phyloP scores from a whole-genome alignment of 2,888 invertebrate species.

The Biston stratarius region DNA sequence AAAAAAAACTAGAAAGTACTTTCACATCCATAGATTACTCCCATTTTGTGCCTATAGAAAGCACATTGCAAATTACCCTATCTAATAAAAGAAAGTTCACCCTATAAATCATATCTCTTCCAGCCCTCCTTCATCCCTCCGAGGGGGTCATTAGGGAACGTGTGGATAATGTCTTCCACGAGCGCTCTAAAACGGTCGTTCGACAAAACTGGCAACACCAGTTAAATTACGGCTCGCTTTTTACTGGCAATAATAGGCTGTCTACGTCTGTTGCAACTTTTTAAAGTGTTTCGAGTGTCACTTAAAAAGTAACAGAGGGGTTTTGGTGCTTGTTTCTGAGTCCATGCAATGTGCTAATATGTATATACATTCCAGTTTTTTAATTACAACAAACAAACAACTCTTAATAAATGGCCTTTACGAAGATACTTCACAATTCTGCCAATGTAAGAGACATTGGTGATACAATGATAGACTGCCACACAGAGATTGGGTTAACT shows the following conservation, averaged over 20 bases:
- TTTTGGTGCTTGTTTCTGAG: not conserved
- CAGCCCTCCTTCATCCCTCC: conserved; percentile 45
- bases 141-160: conserved; percentile 71
- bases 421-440: too few species aligned
- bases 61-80: conserved; percentile 18
- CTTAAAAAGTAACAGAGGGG: not conserved
- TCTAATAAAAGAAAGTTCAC: conserved; percentile 21
- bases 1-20: not conserved
- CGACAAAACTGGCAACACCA: conserved; percentile 59
- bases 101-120: conserved; percentile 51
- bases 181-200: conserved; percentile 59
- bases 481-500: too few species aligned
- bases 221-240: conserved; percentile 58
- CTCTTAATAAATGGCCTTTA: too few species aligned
- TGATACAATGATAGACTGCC: too few species aligned
- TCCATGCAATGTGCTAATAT: too few species aligned
- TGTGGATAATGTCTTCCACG: conserved; percentile 70
- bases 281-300: conserved; percentile 6
- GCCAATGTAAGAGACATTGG: too few species aligned
- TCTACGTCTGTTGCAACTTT: conserved; percentile 28
- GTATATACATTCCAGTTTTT: too few species aligned
- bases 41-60: conserved; percentile 25
- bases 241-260: conserved; percentile 48
- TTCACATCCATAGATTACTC: not conserved
- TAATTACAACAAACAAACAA: too few species aligned